phyloP scores from a whole-genome alignment of 1,140 invertebrate species.

The Antheraea mylitta region DNA sequence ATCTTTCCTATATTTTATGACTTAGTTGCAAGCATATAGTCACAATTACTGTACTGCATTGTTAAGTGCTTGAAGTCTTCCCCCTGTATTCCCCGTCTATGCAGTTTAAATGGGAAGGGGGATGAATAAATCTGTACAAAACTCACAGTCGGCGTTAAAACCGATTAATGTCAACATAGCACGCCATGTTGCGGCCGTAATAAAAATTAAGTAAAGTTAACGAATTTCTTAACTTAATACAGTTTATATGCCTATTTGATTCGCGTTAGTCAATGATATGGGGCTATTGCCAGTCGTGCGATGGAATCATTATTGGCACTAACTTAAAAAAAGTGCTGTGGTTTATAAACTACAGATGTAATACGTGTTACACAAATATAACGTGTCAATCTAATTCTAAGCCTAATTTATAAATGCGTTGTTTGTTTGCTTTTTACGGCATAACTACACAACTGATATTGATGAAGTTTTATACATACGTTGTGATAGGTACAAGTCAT shows the following conservation, averaged over 20 bases:
- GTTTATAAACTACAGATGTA: too few species aligned
- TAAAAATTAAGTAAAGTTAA: constrained; percentile 34
- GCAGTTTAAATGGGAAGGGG: constrained; percentile 11
- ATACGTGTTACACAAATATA: too few species aligned
- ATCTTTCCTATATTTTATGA: too few species aligned
- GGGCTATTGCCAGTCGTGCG: background rate
- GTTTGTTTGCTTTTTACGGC: too few species aligned
- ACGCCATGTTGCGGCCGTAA: constrained; percentile 61
- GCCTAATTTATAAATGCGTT: background rate
- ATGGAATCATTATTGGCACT: background rate
- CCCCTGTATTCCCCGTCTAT: background rate
- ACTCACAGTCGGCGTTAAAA: constrained; percentile 53
- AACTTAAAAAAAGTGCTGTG: background rate
- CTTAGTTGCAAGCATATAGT: background rate
- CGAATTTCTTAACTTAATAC: background rate
- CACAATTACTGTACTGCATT: background rate
- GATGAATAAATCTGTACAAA: constrained; percentile 50
- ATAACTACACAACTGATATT: too few species aligned
- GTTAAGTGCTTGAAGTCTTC: background rate
- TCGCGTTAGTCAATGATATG: background rate
- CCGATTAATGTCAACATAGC: constrained; percentile 59
- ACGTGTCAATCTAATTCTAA: background rate
- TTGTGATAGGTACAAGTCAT: too few species aligned
- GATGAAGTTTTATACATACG: too few species aligned
- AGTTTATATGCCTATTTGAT: background rate